Conservation (phyloP, 2,888 invertebrate genomes). For the Meiosimyza decipiens region DNA sequence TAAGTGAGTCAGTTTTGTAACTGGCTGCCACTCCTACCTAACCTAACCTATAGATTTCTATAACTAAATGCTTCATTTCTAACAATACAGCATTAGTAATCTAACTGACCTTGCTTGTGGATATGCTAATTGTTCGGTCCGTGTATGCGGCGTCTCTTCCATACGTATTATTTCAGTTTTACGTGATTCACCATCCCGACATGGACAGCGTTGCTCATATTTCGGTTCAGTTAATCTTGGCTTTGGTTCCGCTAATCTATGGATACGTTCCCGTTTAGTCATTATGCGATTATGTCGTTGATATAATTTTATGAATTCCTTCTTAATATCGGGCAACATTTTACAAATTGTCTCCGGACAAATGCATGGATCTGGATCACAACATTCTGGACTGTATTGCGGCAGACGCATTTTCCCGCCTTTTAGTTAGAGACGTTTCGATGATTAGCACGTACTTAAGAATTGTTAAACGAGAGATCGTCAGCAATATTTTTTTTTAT, state of each 20-base stretch:
- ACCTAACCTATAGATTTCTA: too few relatives aligned
- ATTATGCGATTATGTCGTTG: slow-evolving; percentile 16
- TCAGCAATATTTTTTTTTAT: too few relatives aligned
- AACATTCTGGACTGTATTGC: background rate
- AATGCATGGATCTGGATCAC: slow-evolving; percentile 11
- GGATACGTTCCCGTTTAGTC: slow-evolving; percentile 3
- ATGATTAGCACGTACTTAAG: too few relatives aligned
- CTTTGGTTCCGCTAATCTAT: background rate
- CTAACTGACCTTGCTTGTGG: slow-evolving; percentile 44
- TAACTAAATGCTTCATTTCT: too few relatives aligned
- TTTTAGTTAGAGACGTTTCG: too few relatives aligned
- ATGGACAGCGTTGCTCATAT: slow-evolving; percentile 1
- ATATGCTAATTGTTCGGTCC: slow-evolving; percentile 48
- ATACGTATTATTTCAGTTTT: slow-evolving; percentile 13
- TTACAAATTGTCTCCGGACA: slow-evolving; percentile 23
- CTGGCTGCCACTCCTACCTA: too few relatives aligned
- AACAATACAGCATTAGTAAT: too few relatives aligned
- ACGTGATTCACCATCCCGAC: slow-evolving; percentile 5
- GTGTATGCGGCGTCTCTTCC: slow-evolving; percentile 39
- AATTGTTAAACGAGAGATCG: too few relatives aligned
- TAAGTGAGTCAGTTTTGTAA: too few relatives aligned
- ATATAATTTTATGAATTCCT: slow-evolving; percentile 13
- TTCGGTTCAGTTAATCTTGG: background rate
- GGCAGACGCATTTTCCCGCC: background rate
- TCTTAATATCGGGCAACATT: slow-evolving; percentile 29